Conservation (phyloP, 2,113 vertebrate species). For the Mohoua ochrocephala region DNA sequence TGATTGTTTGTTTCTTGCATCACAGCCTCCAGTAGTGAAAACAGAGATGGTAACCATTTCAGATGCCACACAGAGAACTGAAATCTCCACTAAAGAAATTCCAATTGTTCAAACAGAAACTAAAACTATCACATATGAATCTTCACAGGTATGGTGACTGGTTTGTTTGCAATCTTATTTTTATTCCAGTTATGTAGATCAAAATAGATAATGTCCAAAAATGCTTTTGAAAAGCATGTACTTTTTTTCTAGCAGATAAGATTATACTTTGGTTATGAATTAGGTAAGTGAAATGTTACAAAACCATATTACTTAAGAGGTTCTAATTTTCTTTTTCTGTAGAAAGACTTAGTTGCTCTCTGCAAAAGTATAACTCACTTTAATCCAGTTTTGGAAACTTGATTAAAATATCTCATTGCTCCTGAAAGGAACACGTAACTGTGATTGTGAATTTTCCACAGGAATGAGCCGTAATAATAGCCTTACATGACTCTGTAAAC, state of each 20-base stretch:
- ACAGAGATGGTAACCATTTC: constrained; percentile 99
- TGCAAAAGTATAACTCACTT: neutral
- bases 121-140: constrained; percentile 99
- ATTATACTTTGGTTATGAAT: neutral
- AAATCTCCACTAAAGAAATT: constrained; percentile 98
- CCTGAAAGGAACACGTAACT: neutral
- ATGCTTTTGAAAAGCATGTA: neutral
- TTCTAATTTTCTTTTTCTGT: neutral
- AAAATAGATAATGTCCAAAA: neutral
- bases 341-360: neutral
- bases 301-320: neutral
- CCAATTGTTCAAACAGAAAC: constrained; percentile 99
- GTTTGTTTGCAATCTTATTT: neutral
- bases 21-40: constrained; percentile 97
- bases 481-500: neutral
- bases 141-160: constrained; percentile 84
- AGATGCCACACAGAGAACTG: constrained; percentile 94
- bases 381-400: neutral
- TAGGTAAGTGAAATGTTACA: neutral
- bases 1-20: constrained; percentile 69
- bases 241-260: neutral
- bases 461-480: neutral
- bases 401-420: neutral
- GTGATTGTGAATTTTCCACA: neutral
- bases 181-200: neutral